Conservation (phyloP, 2,797 vertebrate genomes). For the Neoniphon sammara region DNA sequence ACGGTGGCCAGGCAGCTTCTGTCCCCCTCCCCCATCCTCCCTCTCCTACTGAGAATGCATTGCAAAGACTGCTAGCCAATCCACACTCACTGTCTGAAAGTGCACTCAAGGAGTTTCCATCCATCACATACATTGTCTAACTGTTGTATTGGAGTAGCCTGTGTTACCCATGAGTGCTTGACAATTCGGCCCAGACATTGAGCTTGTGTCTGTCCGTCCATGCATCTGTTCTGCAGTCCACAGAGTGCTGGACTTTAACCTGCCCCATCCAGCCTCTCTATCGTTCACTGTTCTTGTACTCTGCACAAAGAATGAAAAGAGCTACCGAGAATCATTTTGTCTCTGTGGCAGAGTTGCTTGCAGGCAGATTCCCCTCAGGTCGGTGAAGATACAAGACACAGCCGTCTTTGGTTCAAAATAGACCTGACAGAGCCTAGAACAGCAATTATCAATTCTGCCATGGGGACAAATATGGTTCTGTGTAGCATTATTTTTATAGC, state of each 20-base stretch:
- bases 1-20: slow-evolving; percentile 80
- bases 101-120: slow-evolving; percentile 81
- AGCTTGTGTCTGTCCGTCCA: slow-evolving; percentile 77
- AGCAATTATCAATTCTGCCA: slow-evolving; percentile 66
- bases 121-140: slow-evolving; percentile 81
- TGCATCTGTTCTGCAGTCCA: slow-evolving; percentile 78
- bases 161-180: slow-evolving; percentile 80
- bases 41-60: slow-evolving; percentile 80
- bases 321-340: slow-evolving; percentile 78
- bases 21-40: slow-evolving; percentile 68
- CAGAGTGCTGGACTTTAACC: slow-evolving; percentile 80
- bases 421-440: slow-evolving; percentile 30
- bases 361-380: slow-evolving; percentile 34
- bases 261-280: slow-evolving; percentile 76
- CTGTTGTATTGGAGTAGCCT: slow-evolving; percentile 79
- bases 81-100: slow-evolving; percentile 81
- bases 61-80: slow-evolving; percentile 80
- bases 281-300: slow-evolving; percentile 76
- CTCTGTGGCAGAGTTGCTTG: slow-evolving; percentile 70
- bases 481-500: slow-evolving; percentile 77
- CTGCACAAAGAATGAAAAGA: slow-evolving; percentile 77
- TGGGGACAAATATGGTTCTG: slow-evolving; percentile 73
- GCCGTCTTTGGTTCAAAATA: slow-evolving; percentile 31
- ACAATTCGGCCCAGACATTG: slow-evolving; percentile 71
- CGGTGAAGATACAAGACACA: slow-evolving; percentile 25